phyloP scores from a whole-genome alignment of 2,113 vertebrate species.

The Pardalotus punctatus region DNA sequence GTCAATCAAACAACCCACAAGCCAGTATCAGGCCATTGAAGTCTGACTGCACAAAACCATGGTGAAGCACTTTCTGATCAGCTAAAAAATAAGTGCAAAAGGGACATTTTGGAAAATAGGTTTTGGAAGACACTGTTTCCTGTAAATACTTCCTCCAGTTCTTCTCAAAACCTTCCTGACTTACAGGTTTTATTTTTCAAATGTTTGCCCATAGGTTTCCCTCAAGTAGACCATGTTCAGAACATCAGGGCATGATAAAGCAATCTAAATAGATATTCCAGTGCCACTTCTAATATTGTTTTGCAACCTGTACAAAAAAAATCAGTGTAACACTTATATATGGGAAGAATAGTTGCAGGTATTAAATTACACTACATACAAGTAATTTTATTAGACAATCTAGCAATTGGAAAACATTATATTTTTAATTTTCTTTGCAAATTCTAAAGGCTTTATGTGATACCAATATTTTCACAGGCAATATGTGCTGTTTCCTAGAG shows the following conservation, averaged over 20 bases:
- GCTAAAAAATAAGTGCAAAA: not conserved
- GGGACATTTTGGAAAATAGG: not conserved
- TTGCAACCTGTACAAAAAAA: not conserved
- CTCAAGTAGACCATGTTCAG: not conserved
- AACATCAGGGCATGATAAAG: not conserved
- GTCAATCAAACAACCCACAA: not conserved
- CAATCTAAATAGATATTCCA: not conserved
- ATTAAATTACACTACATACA: not conserved
- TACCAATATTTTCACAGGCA: not conserved
- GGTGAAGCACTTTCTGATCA: not conserved
- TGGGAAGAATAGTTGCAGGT: not conserved
- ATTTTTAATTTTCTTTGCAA: not conserved
- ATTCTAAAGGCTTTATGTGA: not conserved
- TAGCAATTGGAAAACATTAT: not conserved
- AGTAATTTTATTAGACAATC: not conserved
- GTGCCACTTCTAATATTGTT: not conserved
- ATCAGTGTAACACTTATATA: not conserved
- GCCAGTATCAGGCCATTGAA: not conserved
- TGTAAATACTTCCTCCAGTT: not conserved
- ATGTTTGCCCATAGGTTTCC: not conserved
- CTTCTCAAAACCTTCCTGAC: not conserved
- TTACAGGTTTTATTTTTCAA: not conserved
- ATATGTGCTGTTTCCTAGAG: not conserved
- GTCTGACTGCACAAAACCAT: not conserved
- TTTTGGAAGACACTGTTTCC: not conserved